Percentiles rank a stretch among this genome's conserved stretches.
Conservation (phyloP, 2,113 vertebrate species). For the Helogale parvula region DNA sequence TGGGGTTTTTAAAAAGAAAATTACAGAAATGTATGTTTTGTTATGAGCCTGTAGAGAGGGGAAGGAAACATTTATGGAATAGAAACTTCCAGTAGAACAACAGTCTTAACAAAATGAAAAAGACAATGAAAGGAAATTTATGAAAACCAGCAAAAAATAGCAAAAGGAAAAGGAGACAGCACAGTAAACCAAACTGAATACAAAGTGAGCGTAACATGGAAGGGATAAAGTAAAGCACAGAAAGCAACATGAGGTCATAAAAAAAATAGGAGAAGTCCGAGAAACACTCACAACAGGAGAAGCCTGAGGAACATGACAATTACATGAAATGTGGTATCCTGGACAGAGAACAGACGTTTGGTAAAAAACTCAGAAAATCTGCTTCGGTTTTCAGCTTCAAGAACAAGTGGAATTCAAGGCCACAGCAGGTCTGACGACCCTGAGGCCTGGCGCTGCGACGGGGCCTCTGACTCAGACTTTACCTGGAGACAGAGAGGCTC, state of each 20-base stretch:
- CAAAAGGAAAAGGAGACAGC: not conserved
- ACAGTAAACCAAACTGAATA: not conserved
- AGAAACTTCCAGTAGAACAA: not conserved
- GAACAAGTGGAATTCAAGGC: not conserved
- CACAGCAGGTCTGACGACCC: not conserved
- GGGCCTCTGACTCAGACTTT: not conserved
- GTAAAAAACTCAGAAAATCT: not conserved
- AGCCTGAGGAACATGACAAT: not conserved
- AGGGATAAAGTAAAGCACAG: not conserved
- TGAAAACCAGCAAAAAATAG: not conserved
- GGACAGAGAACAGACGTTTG: not conserved
- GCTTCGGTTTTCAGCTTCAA: not conserved
- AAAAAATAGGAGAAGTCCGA: not conserved
- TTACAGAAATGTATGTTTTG: not conserved
- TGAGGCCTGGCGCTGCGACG: not conserved
- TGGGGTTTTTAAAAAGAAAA: not conserved
- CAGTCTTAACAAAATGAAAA: not conserved
- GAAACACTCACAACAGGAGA: not conserved
- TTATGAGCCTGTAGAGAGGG: not conserved
- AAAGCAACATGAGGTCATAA: not conserved
- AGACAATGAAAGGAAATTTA: not conserved
- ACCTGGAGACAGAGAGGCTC: not conserved
- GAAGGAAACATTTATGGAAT: not conserved
- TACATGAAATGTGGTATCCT: not conserved
- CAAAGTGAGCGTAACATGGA: not conserved